A percentile compares a stretch with the other conserved stretches of the same genome.
phyloP scores from a whole-genome alignment of 2,797 vertebrate genomes.

The Fistularia tabacaria region DNA sequence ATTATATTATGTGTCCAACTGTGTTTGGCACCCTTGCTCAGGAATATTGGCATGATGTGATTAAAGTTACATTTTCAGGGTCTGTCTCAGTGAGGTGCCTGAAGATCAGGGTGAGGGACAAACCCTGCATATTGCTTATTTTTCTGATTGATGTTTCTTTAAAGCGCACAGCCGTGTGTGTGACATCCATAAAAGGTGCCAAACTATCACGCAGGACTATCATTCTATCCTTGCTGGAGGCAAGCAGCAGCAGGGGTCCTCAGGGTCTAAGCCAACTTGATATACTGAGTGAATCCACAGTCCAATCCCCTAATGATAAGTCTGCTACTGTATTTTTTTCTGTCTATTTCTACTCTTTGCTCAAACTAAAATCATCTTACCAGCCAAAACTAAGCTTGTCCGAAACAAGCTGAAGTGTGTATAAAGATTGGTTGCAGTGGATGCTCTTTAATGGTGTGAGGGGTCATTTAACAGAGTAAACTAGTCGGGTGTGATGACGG shows the following conservation, averaged over 20 bases:
- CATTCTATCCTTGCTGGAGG: conserved; percentile 23
- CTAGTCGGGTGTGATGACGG: too few species aligned
- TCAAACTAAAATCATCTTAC: too few species aligned
- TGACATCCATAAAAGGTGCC: background rate
- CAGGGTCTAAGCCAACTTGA: conserved; percentile 10
- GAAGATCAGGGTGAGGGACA: conserved; percentile 5
- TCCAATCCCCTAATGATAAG: background rate
- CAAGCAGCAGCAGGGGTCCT: conserved; percentile 22
- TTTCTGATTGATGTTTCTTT: conserved; percentile 5
- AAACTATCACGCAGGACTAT: conserved; percentile 2
- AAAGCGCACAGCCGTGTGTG: conserved; percentile 2
- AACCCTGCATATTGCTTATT: conserved; percentile 13
- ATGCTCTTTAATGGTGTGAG: too few species aligned
- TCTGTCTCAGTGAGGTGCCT: conserved; percentile 21
- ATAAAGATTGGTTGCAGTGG: background rate
- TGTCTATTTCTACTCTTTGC: background rate
- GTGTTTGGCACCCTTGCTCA: conserved; percentile 17
- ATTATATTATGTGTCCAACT: conserved; percentile 23
- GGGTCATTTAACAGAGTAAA: too few species aligned
- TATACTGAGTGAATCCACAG: background rate
- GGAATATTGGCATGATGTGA: conserved; percentile 27
- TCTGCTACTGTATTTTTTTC: background rate
- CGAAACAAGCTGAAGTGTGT: background rate
- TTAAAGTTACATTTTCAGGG: conserved; percentile 39
- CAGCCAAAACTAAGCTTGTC: background rate